A percentile compares a stretch with the other conserved stretches of the same genome.
phyloP scores from a whole-genome alignment of 2,888 invertebrate species.

The Lathronympha strigana region DNA sequence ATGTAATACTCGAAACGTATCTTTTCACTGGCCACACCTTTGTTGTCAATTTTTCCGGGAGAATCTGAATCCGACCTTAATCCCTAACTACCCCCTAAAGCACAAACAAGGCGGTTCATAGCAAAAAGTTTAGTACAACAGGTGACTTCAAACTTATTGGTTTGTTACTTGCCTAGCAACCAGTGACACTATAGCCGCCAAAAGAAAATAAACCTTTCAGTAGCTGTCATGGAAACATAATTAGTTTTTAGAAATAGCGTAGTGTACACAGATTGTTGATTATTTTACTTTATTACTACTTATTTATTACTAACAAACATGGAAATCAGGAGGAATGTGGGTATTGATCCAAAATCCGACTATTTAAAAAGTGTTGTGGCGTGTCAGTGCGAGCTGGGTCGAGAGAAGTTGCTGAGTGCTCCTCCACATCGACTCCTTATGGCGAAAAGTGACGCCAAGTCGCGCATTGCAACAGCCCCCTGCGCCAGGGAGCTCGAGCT shows the following conservation, averaged over 20 bases:
- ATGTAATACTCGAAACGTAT: too few relatives aligned
- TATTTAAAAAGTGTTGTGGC: slow-evolving; percentile 59
- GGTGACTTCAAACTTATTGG: neutral
- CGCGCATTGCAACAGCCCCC: slow-evolving; percentile 68
- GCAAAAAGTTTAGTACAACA: too few relatives aligned
- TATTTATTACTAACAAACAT: slow-evolving; percentile 44
- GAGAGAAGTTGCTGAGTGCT: slow-evolving; percentile 75
- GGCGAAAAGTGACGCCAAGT: slow-evolving; percentile 56
- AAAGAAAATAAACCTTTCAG: slow-evolving; percentile 20
- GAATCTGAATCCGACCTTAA: too few relatives aligned
- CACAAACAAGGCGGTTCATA: too few relatives aligned
- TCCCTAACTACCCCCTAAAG: too few relatives aligned
- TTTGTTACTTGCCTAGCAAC: slow-evolving; percentile 31
- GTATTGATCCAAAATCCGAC: slow-evolving; percentile 60
- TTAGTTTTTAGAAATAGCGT: slow-evolving; percentile 24
- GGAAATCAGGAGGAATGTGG: slow-evolving; percentile 56
- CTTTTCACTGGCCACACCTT: too few relatives aligned
- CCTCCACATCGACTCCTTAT: slow-evolving; percentile 59
- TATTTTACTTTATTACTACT: slow-evolving; percentile 43
- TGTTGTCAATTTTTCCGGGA: too few relatives aligned
- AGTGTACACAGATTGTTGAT: slow-evolving; percentile 33
- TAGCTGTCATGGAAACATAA: slow-evolving; percentile 30
- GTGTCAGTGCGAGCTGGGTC: slow-evolving; percentile 77
- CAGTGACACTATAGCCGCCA: neutral
- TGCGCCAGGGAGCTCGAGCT: slow-evolving; percentile 65